Evolutionary conservation across 2,888 invertebrate genomes (phyloP).

Genomic region (Platerodrilus igneus): DNA sequence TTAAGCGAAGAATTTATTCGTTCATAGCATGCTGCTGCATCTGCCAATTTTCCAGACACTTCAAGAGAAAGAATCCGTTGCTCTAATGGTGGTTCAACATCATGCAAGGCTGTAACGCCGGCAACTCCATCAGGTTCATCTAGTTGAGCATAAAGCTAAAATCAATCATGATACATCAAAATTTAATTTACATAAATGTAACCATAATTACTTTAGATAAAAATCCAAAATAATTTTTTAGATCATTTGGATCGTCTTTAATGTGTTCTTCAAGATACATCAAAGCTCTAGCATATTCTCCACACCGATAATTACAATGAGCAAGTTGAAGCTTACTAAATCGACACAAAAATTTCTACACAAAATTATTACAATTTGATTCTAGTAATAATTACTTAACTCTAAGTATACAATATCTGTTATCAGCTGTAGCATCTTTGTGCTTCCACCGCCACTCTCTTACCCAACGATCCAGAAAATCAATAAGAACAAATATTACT

Average conservation of each 20-base stretch:
- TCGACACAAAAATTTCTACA: constrained; percentile 29
- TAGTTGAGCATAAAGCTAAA: constrained; percentile 75
- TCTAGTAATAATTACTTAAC: constrained; percentile 12
- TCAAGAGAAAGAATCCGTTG: constrained; percentile 83
- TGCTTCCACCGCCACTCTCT: constrained; percentile 55
- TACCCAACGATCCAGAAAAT: constrained; percentile 73
- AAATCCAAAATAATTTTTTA: constrained; percentile 60
- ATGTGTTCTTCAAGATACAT: constrained; percentile 73
- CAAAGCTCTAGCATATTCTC: constrained; percentile 69
- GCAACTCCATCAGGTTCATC: constrained; percentile 89
- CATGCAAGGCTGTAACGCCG: constrained; percentile 71
- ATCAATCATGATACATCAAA: constrained; percentile 8
- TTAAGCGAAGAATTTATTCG: constrained; percentile 58
- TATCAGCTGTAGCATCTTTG: constrained; percentile 34
- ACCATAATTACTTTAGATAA: constrained; percentile 52
- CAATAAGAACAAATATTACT: constrained; percentile 66
- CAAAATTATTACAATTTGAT: constrained; percentile 4
- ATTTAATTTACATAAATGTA: not conserved
- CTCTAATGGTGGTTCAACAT: constrained; percentile 70
- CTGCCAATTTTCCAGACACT: constrained; percentile 75
- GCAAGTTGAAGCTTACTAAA: constrained; percentile 61
- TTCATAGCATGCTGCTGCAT: constrained; percentile 86
- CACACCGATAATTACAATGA: constrained; percentile 68
- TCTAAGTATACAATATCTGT: constrained; percentile 35
- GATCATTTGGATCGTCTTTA: constrained; percentile 51